Evolutionary conservation across 2,888 invertebrate species (phyloP), one percentile per base, ranked within the genome.

Genomic region (Idaea biselata): DNA sequence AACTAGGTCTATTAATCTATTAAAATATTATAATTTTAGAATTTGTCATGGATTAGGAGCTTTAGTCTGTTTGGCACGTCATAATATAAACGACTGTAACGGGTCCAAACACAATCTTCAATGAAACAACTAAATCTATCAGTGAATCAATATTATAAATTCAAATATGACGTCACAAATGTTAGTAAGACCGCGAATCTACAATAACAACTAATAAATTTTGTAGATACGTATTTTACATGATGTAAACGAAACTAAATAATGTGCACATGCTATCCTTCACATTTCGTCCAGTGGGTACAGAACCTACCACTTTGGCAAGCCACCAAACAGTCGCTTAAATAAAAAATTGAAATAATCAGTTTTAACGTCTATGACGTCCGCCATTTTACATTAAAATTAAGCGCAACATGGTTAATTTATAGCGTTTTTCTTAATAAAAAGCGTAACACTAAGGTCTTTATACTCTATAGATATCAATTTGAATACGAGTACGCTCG

Each of bases 271-370:
- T 56, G 60, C 64, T 55, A 66, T 62, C 59, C 61, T 69, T 68
- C 62, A 60, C 64, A 61, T 65, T 67, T 67, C 65, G 63, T 61
- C 59, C 67, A 65, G 64, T 69, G 16, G 63, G 65, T 64, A 66
- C 65, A 66, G 64, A 63, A 65, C 66, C 65, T 70, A 68, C 63
- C 62, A 66, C 65, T 69, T 71, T 73, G 71, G 74, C 73, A 71
- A 58, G 66, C 61, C 58, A 70, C 71, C 73, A 74, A 71, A 67
- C 64, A 65, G 63, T 67, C 65, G 63, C 67, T 70, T 68, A 59
- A 68, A 68, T 61, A 68, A 68, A 67, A 70, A 67, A 62, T 62
- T 64, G 62, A 59, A 62, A 61, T 66, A 63, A 62, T 63, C 58
- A 62, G 63, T 58, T 64, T 55, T 60, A 61, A 60, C 56, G 60